A percentile compares a stretch with the other conserved stretches of the same genome.
phyloP scores from a whole-genome alignment of 2,797 vertebrate species.

The Coendou prehensilis region DNA sequence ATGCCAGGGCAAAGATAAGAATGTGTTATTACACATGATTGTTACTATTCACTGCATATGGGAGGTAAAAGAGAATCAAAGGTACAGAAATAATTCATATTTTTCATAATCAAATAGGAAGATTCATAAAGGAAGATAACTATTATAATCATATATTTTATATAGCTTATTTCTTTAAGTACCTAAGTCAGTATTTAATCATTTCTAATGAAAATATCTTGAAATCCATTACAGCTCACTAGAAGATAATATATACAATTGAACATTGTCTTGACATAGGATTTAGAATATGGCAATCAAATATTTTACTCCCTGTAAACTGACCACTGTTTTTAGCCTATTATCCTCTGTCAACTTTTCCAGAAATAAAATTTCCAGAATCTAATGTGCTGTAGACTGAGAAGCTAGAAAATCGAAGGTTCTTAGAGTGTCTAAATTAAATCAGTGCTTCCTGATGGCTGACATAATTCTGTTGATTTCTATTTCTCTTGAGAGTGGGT shows the following conservation, averaged over 20 bases:
- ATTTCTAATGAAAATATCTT: not conserved
- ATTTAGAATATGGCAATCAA: conserved; percentile 12
- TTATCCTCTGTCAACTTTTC: not conserved
- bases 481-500: not conserved
- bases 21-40: not conserved
- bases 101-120: not conserved
- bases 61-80: not conserved
- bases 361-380: not conserved
- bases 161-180: not conserved
- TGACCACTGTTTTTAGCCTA: not conserved
- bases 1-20: not conserved
- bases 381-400: not conserved
- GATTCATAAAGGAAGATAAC: not conserved
- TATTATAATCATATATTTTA: not conserved
- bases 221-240: not conserved
- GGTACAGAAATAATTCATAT: not conserved
- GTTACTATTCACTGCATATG: not conserved
- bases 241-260: not conserved
- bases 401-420: not conserved
- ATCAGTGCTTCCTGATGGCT: not conserved
- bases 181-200: not conserved
- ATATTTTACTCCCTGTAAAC: not conserved
- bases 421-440: not conserved
- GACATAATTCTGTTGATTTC: not conserved
- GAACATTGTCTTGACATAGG: not conserved